A percentile compares a stretch with the other conserved stretches of the same genome.
Conservation (phyloP, 2,797 vertebrate species). For the Uromys caudimaculatus region DNA sequence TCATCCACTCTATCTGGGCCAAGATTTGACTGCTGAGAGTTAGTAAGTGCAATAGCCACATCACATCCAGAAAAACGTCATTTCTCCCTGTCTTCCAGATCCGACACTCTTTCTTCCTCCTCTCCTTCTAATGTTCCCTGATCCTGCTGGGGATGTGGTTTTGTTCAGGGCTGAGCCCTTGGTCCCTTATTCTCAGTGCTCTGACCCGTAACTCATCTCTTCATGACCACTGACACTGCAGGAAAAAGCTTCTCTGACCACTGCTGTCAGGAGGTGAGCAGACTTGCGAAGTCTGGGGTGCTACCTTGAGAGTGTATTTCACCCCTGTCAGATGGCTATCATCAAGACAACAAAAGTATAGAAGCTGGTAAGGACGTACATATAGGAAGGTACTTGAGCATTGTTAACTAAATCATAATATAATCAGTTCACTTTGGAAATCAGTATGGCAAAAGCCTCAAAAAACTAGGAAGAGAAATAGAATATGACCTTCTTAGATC, state of each 20-base stretch:
- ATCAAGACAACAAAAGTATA: neutral
- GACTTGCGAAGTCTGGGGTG: rapidly evolving
- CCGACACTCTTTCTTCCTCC: neutral
- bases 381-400: neutral
- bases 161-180: neutral
- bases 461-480: neutral
- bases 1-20: neutral
- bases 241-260: neutral
- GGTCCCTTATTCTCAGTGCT: neutral
- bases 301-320: neutral
- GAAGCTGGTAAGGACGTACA: neutral
- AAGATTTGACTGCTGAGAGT: neutral
- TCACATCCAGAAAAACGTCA: no score
- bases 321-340: neutral
- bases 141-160: neutral
- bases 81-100: neutral
- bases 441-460: neutral
- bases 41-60: neutral
- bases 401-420: neutral
- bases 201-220: neutral
- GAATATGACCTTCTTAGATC: neutral
- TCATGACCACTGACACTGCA: neutral
- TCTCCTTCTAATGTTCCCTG: neutral
- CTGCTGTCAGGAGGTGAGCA: neutral
- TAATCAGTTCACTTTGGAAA: neutral